These are phyloP conservation scores for Eubasilissa regina DNA, from an alignment of 1,140 invertebrate species.

Conservation along the genomic window DNA sequence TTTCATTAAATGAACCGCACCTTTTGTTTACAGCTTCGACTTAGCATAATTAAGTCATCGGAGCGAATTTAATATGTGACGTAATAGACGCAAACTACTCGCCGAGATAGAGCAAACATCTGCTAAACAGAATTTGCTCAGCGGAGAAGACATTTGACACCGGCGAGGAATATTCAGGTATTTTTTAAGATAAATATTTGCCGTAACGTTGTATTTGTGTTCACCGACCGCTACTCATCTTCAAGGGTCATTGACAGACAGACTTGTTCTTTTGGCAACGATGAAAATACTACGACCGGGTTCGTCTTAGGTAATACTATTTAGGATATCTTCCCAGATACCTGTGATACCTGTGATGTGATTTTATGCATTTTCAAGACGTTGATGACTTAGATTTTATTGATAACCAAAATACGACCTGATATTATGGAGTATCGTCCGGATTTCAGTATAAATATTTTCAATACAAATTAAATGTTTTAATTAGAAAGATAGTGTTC, in stretches of 20 bases:
- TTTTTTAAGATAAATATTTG: conserved; percentile 54
- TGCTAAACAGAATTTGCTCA: conserved; percentile 42
- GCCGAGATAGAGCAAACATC: conserved; percentile 32
- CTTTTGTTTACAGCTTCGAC: conserved; percentile 42
- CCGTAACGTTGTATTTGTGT: conserved; percentile 43
- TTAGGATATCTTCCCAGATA: no score
- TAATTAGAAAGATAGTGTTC: no score
- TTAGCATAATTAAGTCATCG: conserved; percentile 47
- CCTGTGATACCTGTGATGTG: no score
- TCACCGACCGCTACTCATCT: conserved; percentile 48
- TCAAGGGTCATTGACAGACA: conserved; percentile 49
- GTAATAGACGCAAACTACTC: conserved; percentile 38
- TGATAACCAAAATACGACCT: no score
- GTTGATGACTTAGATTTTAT: no score
- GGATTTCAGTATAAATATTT: no score
- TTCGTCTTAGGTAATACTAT: no score
- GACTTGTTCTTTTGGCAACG: conserved; percentile 13
- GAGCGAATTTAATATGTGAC: conserved; percentile 43
- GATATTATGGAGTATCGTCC: no score
- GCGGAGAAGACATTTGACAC: conserved; percentile 42
- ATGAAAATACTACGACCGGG: background rate
- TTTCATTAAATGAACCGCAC: conserved; percentile 39
- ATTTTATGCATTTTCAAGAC: no score
- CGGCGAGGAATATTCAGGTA: conserved; percentile 46
- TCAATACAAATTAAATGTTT: no score